Evolutionary conservation across 2,888 invertebrate genomes (phyloP).

Genomic region (Chalcosyrphus nemorum): DNA sequence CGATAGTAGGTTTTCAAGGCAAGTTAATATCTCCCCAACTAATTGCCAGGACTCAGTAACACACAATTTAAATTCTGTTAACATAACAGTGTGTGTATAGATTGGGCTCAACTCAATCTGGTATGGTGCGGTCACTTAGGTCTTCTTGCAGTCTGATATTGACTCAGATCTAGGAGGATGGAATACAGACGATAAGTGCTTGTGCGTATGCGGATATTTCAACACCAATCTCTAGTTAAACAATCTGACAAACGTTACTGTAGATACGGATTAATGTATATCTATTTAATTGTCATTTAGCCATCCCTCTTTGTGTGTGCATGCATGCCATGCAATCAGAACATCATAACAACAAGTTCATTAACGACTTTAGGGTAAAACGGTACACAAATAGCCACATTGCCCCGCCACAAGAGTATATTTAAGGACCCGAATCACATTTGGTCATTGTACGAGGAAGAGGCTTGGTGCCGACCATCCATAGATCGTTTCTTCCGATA

Average conservation of each 20-base stretch:
- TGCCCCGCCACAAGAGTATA: constrained; percentile 64
- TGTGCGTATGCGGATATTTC: constrained; percentile 20
- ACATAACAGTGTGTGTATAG: not conserved
- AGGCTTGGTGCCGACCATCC: not conserved
- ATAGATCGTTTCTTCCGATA: constrained; percentile 62
- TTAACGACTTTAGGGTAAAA: constrained; percentile 64
- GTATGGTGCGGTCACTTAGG: constrained; percentile 15
- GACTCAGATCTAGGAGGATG: not conserved
- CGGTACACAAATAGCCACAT: constrained; percentile 66
- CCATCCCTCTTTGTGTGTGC: constrained; percentile 52
- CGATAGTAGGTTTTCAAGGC: not conserved
- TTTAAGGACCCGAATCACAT: constrained; percentile 67
- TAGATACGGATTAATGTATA: constrained; percentile 65
- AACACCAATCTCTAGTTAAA: constrained; percentile 48
- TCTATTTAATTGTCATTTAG: constrained; percentile 72
- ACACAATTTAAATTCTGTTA: constrained; percentile 56
- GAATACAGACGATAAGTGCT: constrained; percentile 26
- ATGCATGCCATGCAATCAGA: constrained; percentile 61
- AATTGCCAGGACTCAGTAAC: constrained; percentile 33
- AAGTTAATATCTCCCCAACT: constrained; percentile 31
- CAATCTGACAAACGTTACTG: constrained; percentile 26
- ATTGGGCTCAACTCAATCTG: not conserved
- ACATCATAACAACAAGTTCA: constrained; percentile 73
- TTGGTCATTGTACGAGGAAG: constrained; percentile 41
- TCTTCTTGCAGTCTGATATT: constrained; percentile 17